Evolutionary conservation across 2,888 invertebrate genomes (phyloP), one percentile per base, ranked within the genome.

Genomic region (Alloplasta piceator): DNA sequence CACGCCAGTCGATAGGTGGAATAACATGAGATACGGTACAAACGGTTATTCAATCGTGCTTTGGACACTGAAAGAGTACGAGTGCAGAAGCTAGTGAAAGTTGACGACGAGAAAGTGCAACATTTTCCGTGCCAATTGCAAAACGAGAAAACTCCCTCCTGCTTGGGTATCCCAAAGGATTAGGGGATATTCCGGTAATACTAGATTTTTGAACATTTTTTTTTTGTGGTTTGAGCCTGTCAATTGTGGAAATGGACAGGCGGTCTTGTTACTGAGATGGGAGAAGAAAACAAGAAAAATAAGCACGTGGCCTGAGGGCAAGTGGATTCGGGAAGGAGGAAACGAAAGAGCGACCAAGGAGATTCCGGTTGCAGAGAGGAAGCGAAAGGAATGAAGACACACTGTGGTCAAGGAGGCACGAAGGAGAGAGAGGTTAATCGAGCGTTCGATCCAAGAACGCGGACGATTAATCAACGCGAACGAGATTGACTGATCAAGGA

Each of bases 1-100:
- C 90, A 88, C 76, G 83, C 79, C 87, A 90, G 90, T 91, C 91
- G 87, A 86, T 86, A 86, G 86, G 78, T 83, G 84, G 87, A 86
- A 82, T 73, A 88, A 88, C 86, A 86, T n/a, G 83, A 76, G 14
- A 14, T 52, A 26, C 80, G 85, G 85, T 85, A 84, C 80, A 84
- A 87, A 84, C 85, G 85, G 85, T 85, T 84, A 83, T 68, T 82
- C 85, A 85, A 81, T 80, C 84, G 67, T 80, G 46, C 70, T 76
- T 61, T 70, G 68, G 70, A 77, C n/a, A 74, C 63, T 26, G 26
- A 78, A 60, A 41, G 60, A 81, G 41, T 46, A 52, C 14, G n/a
- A 38, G 73, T 12, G 60, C 55, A 50, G 6, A 46, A 36, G 38
- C 7, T 63, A 68, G 56, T 52, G 52, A 46, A 26, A 2, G 26